Base-by-base conservation (phyloP, 2,888 invertebrate species). In the Anorthoa munda region DNA sequence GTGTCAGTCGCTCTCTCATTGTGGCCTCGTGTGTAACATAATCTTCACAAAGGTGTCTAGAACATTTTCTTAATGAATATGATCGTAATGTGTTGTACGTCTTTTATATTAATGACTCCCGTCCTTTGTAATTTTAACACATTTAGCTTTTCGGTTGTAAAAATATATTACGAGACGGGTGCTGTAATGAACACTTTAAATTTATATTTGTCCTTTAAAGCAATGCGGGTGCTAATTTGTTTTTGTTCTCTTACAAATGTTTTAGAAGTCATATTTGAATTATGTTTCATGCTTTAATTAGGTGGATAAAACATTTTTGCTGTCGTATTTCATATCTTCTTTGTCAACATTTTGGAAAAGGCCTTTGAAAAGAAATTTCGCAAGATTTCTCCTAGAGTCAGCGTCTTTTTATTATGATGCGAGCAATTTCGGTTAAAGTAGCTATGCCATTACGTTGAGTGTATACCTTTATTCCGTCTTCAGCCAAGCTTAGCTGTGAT, bases 21-120 rank as follows among this genome's bases (percentile, higher is more conserved):
- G 88, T 89, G 86, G 84, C 82, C 77, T 86, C 84, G 81, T 83
- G 72, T 85, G 93, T 92, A 93, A 94, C 90, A 90, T 92, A 92
- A 94, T 91, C 92, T 87, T 85, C 87, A 90, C 90, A 91, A 90
- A 93, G 93, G 94, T 94, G 94, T 93, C 91, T 91, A 90, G 86
- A 90, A 90, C 90, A 89, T 89, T 90, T 91, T 94, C 94, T 94
- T 94, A 94, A 95, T 95, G 94, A 95, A 94, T 92, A 92, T 92
- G 92, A 93, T 92, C 89, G 87, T 88, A 87, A 90, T 90, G 87
- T 88, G 90, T 88, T 86, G 85, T 88, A 85, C 86, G 86, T 88
- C 88, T 89, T 90, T 90, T 86, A 89, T 89, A 91, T 92, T 91
- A 92, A 92, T 90, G 88, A 77, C 82, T 82, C 77, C 75, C 84